Percentiles rank a stretch among this genome's conserved stretches.
Conservation (phyloP, 2,888 invertebrate genomes). For the Diabrotica balteata region DNA sequence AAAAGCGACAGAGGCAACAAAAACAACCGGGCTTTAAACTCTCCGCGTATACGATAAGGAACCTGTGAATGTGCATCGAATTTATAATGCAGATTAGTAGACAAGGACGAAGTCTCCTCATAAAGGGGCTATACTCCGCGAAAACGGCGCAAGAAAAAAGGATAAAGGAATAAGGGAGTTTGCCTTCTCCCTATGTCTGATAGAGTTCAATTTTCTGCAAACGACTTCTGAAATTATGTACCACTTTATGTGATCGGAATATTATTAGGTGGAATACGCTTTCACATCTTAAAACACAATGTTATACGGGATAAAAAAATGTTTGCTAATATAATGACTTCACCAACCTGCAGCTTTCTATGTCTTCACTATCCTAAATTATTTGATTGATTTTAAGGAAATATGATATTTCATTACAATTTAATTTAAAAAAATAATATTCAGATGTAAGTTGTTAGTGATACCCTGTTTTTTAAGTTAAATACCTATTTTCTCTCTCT, state of each 20-base stretch:
- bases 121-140: neutral
- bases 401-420: too few species aligned
- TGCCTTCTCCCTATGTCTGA: neutral
- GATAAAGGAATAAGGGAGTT: neutral
- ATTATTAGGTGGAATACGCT: neutral
- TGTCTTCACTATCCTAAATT: too few species aligned
- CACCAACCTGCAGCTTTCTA: too few species aligned
- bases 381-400: too few species aligned
- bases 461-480: too few species aligned
- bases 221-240: neutral
- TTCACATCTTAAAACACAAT: neutral
- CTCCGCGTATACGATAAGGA: neutral
- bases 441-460: too few species aligned
- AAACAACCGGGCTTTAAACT: too few species aligned
- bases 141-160: neutral
- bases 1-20: too few species aligned
- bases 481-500: too few species aligned
- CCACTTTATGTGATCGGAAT: neutral
- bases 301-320: conserved; percentile 1
- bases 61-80: conserved; percentile 5
- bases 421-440: too few species aligned
- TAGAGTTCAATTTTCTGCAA: neutral
- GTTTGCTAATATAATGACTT: neutral
- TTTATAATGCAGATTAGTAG: conserved; percentile 5
- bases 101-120: neutral